phyloP scores from a whole-genome alignment of 1,140 invertebrate genomes.

The Calliphora vicina region DNA sequence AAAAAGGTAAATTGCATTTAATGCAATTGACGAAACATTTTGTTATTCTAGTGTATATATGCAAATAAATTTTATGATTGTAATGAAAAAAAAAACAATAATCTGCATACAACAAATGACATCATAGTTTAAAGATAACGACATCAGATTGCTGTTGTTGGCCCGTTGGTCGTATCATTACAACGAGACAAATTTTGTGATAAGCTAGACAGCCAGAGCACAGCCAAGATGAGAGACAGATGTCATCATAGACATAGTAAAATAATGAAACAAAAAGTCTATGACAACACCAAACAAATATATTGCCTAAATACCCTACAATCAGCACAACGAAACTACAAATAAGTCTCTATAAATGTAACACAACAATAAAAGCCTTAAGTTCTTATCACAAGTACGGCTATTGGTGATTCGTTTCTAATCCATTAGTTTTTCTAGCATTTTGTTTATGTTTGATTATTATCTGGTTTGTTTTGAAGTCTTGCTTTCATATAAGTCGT shows the following conservation, averaged over 20 bases:
- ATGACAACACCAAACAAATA: too few relatives aligned
- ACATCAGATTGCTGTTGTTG: not conserved
- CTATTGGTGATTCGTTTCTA: not conserved
- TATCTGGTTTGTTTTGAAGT: not conserved
- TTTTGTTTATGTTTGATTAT: slow-evolving; percentile 6
- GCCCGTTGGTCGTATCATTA: not conserved
- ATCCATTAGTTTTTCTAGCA: not conserved
- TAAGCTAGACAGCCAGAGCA: not conserved
- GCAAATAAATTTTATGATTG: not conserved
- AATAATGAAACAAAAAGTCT: not conserved
- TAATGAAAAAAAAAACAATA: not conserved
- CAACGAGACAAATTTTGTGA: not conserved
- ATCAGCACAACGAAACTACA: too few relatives aligned
- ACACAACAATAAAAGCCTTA: not conserved
- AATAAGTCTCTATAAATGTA: not conserved
- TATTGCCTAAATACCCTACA: not conserved
- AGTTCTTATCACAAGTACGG: not conserved
- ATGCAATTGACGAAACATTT: not conserved
- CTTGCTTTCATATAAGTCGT: not conserved
- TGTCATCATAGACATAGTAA: not conserved
- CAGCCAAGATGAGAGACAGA: not conserved
- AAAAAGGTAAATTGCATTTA: not conserved
- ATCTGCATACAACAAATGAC: not conserved
- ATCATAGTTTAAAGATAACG: slow-evolving; percentile 3
- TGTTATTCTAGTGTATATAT: not conserved